Evolutionary conservation across 2,888 invertebrate species (phyloP).

Genomic region (Plutella xylostella): DNA sequence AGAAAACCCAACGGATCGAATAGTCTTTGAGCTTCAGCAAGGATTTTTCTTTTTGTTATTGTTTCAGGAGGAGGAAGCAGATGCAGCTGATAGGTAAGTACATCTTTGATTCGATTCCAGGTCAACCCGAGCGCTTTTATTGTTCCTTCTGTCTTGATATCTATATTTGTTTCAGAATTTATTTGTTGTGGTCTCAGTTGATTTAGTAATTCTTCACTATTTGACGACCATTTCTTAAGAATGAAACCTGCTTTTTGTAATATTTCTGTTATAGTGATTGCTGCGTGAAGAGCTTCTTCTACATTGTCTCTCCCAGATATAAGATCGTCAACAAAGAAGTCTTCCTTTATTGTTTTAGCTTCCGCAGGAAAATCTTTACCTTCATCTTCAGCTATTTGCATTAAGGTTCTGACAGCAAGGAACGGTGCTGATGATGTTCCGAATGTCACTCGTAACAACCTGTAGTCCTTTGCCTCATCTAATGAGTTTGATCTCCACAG

Average conservation of each 20-base stretch:
- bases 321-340: conserved; percentile 5
- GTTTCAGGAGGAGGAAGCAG: conserved; percentile 7
- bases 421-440: too few relatives aligned
- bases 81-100: conserved; percentile 17
- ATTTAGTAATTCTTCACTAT: conserved; percentile 14
- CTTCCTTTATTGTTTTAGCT: not conserved
- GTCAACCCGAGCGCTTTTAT: conserved; percentile 5
- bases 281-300: too few relatives aligned
- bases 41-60: conserved; percentile 19
- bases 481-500: too few relatives aligned
- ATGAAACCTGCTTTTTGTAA: conserved; percentile 17
- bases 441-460: too few relatives aligned
- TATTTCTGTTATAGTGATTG: too few relatives aligned
- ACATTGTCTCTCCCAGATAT: not conserved
- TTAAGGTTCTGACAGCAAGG: conserved; percentile 13
- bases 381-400: conserved; percentile 6
- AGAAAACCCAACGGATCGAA: conserved; percentile 14
- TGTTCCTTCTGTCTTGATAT: not conserved
- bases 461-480: conserved; percentile 10
- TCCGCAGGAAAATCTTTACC: not conserved
- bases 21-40: conserved; percentile 7
- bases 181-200: conserved; percentile 4
- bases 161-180: not conserved
- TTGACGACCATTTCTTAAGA: conserved; percentile 20
- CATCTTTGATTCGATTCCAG: conserved; percentile 20